Conservation (phyloP, 2,797 vertebrate species). For the Sternarchorhynchus goeldii region DNA sequence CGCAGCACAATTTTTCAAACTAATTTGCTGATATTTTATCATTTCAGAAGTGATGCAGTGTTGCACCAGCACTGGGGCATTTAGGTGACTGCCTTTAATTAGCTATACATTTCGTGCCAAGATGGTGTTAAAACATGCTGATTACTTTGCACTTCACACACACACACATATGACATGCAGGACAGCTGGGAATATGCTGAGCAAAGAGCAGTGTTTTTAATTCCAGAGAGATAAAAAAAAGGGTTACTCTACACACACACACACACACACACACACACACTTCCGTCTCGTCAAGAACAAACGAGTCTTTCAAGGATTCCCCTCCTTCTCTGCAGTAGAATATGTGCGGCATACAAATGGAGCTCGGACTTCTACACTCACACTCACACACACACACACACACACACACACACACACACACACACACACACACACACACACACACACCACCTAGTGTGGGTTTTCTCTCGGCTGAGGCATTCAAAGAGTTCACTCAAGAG, state of each 20-base stretch:
- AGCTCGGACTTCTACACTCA: constrained; percentile 24
- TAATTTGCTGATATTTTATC: background rate
- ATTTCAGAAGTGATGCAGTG: background rate
- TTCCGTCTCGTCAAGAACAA: constrained; percentile 41
- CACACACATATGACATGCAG: background rate
- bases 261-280: constrained; percentile 35
- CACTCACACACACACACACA: constrained; percentile 33
- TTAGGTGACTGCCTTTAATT: background rate
- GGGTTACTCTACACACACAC: constrained; percentile 19
- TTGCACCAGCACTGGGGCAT: background rate
- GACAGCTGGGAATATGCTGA: background rate
- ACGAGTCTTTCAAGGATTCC: constrained; percentile 54
- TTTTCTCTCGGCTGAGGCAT: constrained; percentile 42
- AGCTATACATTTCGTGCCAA: background rate
- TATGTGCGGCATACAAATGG: constrained; percentile 57
- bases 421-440: constrained; percentile 29
- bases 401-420: constrained; percentile 26
- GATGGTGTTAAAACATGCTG: background rate
- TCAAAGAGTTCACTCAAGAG: constrained; percentile 46
- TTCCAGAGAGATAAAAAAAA: background rate
- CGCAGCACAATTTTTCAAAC: too few relatives aligned
- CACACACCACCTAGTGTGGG: constrained; percentile 8
- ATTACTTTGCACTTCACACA: background rate
- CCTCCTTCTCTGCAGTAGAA: constrained; percentile 54
- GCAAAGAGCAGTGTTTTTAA: constrained; percentile 4